A percentile compares a stretch with the other conserved stretches of the same genome.
phyloP scores from a whole-genome alignment of 2,888 invertebrate genomes.

The Salticus scenicus region DNA sequence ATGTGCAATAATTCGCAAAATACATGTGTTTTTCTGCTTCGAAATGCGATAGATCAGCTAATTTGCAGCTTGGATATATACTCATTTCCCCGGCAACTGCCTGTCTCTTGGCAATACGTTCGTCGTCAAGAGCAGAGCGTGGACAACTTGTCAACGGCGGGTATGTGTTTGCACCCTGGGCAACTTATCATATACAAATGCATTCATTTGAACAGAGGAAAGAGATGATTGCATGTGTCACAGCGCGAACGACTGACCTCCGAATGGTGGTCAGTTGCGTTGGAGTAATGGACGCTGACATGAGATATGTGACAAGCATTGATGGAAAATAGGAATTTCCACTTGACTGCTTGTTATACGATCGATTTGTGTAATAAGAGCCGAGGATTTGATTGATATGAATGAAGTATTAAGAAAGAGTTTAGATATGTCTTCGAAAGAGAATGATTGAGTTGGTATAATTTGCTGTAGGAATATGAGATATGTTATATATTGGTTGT shows the following conservation, averaged over 20 bases:
- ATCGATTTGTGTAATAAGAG: constrained; percentile 7
- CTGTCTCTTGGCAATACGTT: neutral
- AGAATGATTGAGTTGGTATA: no score
- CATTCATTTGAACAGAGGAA: constrained; percentile 1
- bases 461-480: no score
- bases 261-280: constrained; percentile 22
- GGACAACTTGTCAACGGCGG: neutral
- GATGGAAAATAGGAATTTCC: neutral
- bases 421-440: no score
- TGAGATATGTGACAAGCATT: neutral
- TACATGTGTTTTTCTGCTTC: no score
- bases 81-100: neutral
- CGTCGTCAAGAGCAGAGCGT: neutral
- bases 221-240: constrained; percentile 58
- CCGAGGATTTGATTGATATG: neutral
- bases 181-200: constrained; percentile 3
- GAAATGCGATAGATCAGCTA: neutral
- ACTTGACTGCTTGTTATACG: neutral
- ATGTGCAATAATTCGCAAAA: no score
- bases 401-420: neutral
- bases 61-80: neutral
- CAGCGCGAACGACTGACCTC: constrained; percentile 60
- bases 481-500: no score
- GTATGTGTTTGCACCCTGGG: constrained; percentile 3
- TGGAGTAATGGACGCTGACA: neutral